Percentiles rank a stretch among this genome's conserved stretches.
These are phyloP conservation scores for Sander vitreus DNA, from an alignment of 2,113 vertebrate species.

Conservation along the genomic window DNA sequence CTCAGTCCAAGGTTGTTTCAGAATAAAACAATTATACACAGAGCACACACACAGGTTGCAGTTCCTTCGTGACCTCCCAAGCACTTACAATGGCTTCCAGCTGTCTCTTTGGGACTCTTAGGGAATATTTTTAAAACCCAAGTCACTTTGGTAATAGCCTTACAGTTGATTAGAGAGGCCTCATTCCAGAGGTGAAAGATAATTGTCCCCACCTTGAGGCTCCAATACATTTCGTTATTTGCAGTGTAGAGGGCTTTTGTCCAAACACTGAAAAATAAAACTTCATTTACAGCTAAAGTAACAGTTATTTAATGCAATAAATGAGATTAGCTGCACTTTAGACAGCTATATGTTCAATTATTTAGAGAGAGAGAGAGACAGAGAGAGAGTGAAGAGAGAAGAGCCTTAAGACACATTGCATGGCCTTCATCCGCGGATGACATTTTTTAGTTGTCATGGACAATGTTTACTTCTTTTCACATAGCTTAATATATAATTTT, in stretches of 20 bases:
- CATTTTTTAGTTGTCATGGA: too few species aligned
- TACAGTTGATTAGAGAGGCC: conserved; percentile 72
- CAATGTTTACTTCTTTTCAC: too few species aligned
- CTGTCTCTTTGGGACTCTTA: conserved; percentile 69
- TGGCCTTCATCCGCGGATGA: background rate
- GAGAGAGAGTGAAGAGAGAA: background rate
- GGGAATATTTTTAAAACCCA: conserved; percentile 69
- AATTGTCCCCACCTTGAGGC: conserved; percentile 69
- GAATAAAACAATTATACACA: conserved; percentile 80
- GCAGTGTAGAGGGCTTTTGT: background rate
- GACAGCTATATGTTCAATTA: background rate
- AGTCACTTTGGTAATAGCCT: conserved; percentile 70
- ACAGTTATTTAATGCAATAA: conserved; percentile 5
- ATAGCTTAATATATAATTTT: too few species aligned
- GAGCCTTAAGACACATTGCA: background rate
- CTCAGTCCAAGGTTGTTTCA: conserved; percentile 76
- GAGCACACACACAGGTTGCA: conserved; percentile 55
- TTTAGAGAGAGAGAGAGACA: background rate
- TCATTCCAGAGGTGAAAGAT: conserved; percentile 73
- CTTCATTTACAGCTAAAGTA: conserved; percentile 8
- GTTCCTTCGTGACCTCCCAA: conserved; percentile 47
- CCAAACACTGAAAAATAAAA: conserved; percentile 38
- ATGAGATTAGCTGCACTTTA: conserved; percentile 30
- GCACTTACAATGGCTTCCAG: conserved; percentile 76
- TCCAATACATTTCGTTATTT: conserved; percentile 14